Conservation (phyloP, 2,113 vertebrate species). For the Crypturellus undulatus region DNA sequence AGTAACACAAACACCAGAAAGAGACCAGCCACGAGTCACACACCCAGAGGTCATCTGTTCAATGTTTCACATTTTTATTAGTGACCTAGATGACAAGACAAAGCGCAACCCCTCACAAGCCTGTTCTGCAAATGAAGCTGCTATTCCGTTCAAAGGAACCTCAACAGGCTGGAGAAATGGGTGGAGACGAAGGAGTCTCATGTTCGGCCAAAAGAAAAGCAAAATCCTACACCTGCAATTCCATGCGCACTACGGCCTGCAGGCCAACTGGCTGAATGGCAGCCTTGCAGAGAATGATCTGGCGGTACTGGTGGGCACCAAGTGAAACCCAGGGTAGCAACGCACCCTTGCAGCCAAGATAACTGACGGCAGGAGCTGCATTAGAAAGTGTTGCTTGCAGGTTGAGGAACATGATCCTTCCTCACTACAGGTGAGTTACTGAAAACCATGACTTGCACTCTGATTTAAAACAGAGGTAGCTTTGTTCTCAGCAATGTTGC, state of each 20-base stretch:
- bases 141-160: not conserved
- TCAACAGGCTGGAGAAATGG: not conserved
- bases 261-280: not conserved
- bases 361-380: not conserved
- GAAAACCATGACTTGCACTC: not conserved
- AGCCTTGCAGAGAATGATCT: not conserved
- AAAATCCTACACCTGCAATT: not conserved
- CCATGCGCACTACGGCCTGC: not conserved
- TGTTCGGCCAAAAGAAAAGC: not conserved
- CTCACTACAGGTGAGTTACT: not conserved
- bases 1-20: too few relatives aligned
- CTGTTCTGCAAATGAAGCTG: not conserved
- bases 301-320: not conserved
- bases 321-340: not conserved
- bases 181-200: not conserved
- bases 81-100: not conserved
- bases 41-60: not conserved
- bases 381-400: not conserved
- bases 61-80: too few relatives aligned
- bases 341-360: not conserved
- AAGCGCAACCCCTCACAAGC: not conserved
- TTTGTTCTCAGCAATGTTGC: not conserved
- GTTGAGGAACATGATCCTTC: not conserved
- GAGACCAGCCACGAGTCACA: not conserved
- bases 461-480: not conserved